These are phyloP conservation scores for Mionectes olivaceus DNA, from an alignment of 2,797 vertebrate species.

Conservation along the genomic window DNA sequence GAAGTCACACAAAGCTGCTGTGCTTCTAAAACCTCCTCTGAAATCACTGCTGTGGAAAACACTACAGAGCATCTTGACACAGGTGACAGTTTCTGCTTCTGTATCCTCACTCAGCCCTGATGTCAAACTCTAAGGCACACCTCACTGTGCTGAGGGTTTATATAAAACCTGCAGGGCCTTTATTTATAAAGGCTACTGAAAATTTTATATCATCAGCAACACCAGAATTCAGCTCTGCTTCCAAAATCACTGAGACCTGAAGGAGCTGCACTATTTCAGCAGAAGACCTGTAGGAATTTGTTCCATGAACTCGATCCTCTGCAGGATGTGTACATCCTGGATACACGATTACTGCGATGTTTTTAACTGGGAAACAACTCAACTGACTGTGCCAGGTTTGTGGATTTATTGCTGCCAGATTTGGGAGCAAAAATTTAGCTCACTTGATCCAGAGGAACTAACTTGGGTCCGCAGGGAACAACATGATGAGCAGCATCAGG, in stretches of 20 bases:
- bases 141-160: neutral
- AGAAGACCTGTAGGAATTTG: neutral
- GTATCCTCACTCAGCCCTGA: neutral
- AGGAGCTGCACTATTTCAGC: neutral
- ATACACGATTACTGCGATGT: neutral
- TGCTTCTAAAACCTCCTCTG: neutral
- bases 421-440: neutral
- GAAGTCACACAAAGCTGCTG: neutral
- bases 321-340: neutral
- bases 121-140: neutral
- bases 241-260: neutral
- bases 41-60: neutral
- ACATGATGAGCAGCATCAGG: neutral
- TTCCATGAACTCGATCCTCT: accelerated
- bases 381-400: neutral
- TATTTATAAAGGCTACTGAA: neutral
- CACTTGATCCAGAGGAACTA: neutral
- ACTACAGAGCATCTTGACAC: neutral
- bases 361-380: neutral
- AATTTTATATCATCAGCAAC: neutral
- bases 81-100: neutral
- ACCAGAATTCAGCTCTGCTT: neutral
- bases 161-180: neutral
- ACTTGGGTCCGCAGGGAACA: neutral
- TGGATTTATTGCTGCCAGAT: neutral